Evolutionary conservation across 2,113 vertebrate genomes (phyloP), one percentile per base, ranked within the genome.

Genomic region (Planiliza haematocheilus): DNA sequence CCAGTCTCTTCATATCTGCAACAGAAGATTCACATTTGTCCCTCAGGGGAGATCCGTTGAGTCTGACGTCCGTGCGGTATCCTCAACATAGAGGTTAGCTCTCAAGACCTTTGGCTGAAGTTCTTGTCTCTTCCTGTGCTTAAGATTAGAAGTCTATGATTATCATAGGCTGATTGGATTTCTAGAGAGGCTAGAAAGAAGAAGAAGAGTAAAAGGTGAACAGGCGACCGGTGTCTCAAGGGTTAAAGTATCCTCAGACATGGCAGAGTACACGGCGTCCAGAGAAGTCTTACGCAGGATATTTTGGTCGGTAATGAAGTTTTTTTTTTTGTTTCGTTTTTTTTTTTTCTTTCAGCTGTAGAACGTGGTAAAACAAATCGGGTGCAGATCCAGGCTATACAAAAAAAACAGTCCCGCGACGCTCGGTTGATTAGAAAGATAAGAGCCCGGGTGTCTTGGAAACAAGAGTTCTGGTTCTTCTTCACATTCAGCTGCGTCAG

Each of bases 101-200:
- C 75, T 86, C 58, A 43, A 77, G 56, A 87, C 76, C 69, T 88
- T 89, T 88, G 82, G 83, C 82, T 79, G 49, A 70, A 77, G 66
- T 79, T 66, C 59, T 64, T 10, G 42, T 70, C 69, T 78, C 73
- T 71, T 85, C 83, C 83, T 90, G 88, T 89, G 88, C 86, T 88
- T 81, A 81, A 48, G 62, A 71, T 83, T 82, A 66, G 57, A 76
- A 76, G 86, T 91, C 80, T 76, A 84, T 86, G 91, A 93, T 93
- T 91, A 91, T 91, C 91, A 91, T 84, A 89, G 90, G 89, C 91
- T 89, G 91, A 93, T 90, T 91, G 64, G 71, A 82, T 88, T 83
- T 74, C 77, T 83, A 81, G 70, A 79, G 68, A 86, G 48, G 56
- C 77, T 77, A 74, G 53, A 83, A 81, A 82, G 45, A 83, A 68